A percentile compares a stretch with the other conserved stretches of the same genome.
These are phyloP conservation scores for Hypothenemus hampei DNA, from an alignment of 1,140 invertebrate genomes.

Conservation along the genomic window DNA sequence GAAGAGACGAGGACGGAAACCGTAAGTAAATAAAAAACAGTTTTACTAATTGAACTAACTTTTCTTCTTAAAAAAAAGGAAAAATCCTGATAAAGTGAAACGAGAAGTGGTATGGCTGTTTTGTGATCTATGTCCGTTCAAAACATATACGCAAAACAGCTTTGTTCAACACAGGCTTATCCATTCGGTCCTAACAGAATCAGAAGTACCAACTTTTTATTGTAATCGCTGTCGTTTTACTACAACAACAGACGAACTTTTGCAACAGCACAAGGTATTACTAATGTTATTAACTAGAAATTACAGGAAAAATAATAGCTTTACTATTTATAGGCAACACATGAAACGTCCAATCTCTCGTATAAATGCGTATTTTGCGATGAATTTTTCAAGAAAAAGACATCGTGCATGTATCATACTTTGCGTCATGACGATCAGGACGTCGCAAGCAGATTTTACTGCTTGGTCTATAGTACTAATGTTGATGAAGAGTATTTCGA, in stretches of 20 bases:
- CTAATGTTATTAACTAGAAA: background rate
- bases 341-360: background rate
- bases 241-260: conserved; percentile 2
- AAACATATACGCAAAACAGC: conserved; percentile 10
- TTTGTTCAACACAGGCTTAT: conserved; percentile 15
- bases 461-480: conserved; percentile 2
- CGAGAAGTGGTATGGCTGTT: background rate
- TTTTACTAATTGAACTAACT: background rate
- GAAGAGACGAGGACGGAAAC: conserved; percentile 4
- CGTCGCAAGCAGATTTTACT: conserved; percentile 17
- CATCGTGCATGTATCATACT: conserved; percentile 15
- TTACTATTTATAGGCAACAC: conserved; percentile 7
- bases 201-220: background rate
- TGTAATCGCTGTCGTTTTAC: conserved; percentile 9
- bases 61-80: background rate
- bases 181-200: conserved; percentile 1
- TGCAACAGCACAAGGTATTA: conserved; percentile 10
- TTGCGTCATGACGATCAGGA: conserved; percentile 18
- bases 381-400: conserved; percentile 6
- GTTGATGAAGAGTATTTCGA: conserved; percentile 17
- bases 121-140: conserved; percentile 11
- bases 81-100: background rate
- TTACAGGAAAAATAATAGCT: background rate
- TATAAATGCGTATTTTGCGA: conserved; percentile 22
- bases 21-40: background rate